phyloP scores from a whole-genome alignment of 2,113 vertebrate species.

The Edolisoma coerulescens region DNA sequence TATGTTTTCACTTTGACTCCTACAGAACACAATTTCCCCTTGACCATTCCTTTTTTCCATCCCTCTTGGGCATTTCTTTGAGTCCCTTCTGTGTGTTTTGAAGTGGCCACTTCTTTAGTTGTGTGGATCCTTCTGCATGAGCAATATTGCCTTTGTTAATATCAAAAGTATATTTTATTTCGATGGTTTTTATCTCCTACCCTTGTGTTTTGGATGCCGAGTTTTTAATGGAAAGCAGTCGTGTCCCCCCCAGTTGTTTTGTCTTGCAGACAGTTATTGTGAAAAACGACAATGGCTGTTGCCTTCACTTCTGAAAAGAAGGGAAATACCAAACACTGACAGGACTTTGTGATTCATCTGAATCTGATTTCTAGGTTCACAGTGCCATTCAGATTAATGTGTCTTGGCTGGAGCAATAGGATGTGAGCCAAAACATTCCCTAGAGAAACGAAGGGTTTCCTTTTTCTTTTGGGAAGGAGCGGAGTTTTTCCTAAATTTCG shows the following conservation, averaged over 20 bases:
- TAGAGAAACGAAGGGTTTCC: not conserved
- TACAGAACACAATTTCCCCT: not conserved
- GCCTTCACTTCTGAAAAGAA: slow-evolving; percentile 4
- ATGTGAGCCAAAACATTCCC: not conserved
- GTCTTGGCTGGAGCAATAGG: not conserved
- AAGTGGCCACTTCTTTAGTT: not conserved
- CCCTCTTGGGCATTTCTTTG: not conserved
- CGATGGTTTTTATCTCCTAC: not conserved
- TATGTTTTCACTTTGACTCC: not conserved
- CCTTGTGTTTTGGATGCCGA: not conserved
- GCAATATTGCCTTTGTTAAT: not conserved
- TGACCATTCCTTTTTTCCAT: not conserved
- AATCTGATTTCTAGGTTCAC: slow-evolving; percentile 39
- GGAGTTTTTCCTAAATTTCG: not conserved
- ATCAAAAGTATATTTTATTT: not conserved
- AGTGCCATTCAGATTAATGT: slow-evolving; percentile 12
- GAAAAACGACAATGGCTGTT: slow-evolving; percentile 18
- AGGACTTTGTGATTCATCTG: slow-evolving; percentile 21
- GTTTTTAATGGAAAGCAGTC: slow-evolving; percentile 37
- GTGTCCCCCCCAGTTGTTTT: not conserved
- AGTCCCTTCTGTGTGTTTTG: not conserved
- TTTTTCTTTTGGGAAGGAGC: not conserved
- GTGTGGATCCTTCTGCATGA: not conserved
- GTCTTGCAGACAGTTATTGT: slow-evolving; percentile 8
- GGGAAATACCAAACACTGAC: slow-evolving; percentile 25